Evolutionary conservation across 2,888 invertebrate species (phyloP), one percentile per base, ranked within the genome.

Genomic region (Phorcus lineatus): DNA sequence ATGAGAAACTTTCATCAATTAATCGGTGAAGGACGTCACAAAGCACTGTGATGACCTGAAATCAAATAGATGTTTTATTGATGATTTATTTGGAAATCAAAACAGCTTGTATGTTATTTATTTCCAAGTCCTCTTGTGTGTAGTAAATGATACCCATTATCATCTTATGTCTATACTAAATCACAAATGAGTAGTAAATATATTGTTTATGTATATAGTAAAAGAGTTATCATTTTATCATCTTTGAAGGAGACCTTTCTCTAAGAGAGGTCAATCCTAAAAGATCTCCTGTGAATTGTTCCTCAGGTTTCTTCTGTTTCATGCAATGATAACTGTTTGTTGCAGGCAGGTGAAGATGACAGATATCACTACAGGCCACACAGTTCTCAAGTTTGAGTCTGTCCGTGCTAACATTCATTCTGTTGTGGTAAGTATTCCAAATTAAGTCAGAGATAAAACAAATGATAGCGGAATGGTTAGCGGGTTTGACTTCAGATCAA

Each of bases 361-460:
- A 16, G 31, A 80, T 24, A 70, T 77, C 28, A 22, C 57, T 17
- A 74, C 77, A 16, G 81, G 79, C 13, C 47, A 77, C 17, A 40
- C 76, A 24, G 53, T 75, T 17, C n/a, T 36, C 11, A 66, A 54
- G 70, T 81, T 81, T 54, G 70, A 78, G 17, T 36, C 40, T 22
- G 57, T 55, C 31, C 78, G 57, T 28, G 47, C 70, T 13, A 66
- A 54, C 16, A 40, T 78, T n/a, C 76, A 74, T 31, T 76, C 74
- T 19, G 40, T 81, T 1, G 57, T 75, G 40, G 81, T 81, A 40
- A 79, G 81, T 81, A 24, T 28, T 16, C 17, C 11, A 13, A 13
- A 67, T 31, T 75, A 22, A n/a, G n/a, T n/a, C n/a, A n/a, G n/a
- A n/a, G n/a, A n/a, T n/a, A n/a, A n/a, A n/a, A n/a, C n/a, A n/a